Conservation (phyloP, 2,113 vertebrate species). For the Salvator merianae region DNA sequence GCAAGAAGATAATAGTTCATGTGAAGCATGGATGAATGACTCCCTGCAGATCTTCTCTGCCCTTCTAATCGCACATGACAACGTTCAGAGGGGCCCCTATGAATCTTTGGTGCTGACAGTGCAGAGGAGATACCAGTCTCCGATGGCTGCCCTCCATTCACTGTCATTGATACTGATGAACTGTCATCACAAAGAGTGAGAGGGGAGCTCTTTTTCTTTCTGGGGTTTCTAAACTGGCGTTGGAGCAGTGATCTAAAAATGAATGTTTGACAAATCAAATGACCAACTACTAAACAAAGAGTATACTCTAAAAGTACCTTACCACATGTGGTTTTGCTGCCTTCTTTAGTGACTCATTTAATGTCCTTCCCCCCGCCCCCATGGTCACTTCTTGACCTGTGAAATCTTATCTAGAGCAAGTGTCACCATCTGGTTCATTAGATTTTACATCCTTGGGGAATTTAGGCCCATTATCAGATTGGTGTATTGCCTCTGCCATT, state of each 20-base stretch:
- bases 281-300: slow-evolving; percentile 12
- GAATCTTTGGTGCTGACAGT: slow-evolving; percentile 60
- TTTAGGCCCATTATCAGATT: slow-evolving; percentile 31
- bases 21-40: slow-evolving; percentile 61
- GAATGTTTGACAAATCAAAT: slow-evolving; percentile 35
- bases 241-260: slow-evolving; percentile 61
- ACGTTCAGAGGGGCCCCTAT: slow-evolving; percentile 59
- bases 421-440: slow-evolving; percentile 21
- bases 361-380: background rate
- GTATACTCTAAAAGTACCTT: background rate
- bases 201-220: slow-evolving; percentile 41
- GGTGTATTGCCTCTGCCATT: slow-evolving; percentile 28
- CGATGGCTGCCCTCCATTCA: slow-evolving; percentile 67
- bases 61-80: slow-evolving; percentile 68
- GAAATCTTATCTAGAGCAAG: background rate
- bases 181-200: slow-evolving; percentile 53
- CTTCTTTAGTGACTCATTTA: slow-evolving; percentile 2
- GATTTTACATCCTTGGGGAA: slow-evolving; percentile 27
- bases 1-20: slow-evolving; percentile 50
- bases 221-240: slow-evolving; percentile 34
- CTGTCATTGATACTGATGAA: slow-evolving; percentile 64
- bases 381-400: slow-evolving; percentile 29
- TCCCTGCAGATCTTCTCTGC: slow-evolving; percentile 30
- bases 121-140: slow-evolving; percentile 64
- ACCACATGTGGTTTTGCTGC: slow-evolving; percentile 1